phyloP scores from a whole-genome alignment of 1,140 invertebrate genomes.

The Heliothis virescens region DNA sequence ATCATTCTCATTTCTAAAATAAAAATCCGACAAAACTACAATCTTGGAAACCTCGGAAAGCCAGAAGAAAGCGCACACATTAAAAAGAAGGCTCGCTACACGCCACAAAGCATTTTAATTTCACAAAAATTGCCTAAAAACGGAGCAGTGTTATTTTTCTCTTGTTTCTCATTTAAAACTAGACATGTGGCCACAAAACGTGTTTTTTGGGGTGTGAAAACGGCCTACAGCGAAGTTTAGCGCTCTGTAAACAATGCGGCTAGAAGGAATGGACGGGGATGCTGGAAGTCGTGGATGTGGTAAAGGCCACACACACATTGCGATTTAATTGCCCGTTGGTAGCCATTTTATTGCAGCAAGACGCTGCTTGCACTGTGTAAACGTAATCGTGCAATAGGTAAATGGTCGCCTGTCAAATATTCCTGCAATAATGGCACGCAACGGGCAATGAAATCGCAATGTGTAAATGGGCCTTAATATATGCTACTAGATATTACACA shows the following conservation, averaged over 20 bases:
- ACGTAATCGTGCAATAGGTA: too few species aligned
- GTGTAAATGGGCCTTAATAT: too few species aligned
- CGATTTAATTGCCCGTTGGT: too few species aligned
- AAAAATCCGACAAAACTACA: neutral
- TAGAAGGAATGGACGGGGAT: constrained; percentile 30
- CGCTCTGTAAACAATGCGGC: constrained; percentile 18
- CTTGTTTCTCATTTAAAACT: constrained; percentile 57
- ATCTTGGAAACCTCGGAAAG: neutral
- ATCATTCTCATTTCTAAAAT: neutral
- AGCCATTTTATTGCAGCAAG: too few species aligned
- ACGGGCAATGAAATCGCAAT: too few species aligned
- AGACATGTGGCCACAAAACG: constrained; percentile 50
- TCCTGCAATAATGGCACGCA: too few species aligned
- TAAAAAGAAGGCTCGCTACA: constrained; percentile 20
- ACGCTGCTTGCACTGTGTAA: too few species aligned
- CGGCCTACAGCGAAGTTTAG: constrained; percentile 51
- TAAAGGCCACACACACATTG: too few species aligned
- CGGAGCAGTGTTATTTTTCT: constrained; percentile 27
- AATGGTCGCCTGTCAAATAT: too few species aligned
- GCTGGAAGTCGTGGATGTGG: constrained; percentile 31
- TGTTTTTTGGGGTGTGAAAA: constrained; percentile 65
- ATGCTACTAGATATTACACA: neutral
- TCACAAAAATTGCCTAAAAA: constrained; percentile 43
- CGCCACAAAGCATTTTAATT: constrained; percentile 42
- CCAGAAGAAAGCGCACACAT: neutral